Percentiles rank a stretch among this genome's conserved stretches.
phyloP scores from a whole-genome alignment of 2,797 vertebrate species.

The Protonibea diacanthus region DNA sequence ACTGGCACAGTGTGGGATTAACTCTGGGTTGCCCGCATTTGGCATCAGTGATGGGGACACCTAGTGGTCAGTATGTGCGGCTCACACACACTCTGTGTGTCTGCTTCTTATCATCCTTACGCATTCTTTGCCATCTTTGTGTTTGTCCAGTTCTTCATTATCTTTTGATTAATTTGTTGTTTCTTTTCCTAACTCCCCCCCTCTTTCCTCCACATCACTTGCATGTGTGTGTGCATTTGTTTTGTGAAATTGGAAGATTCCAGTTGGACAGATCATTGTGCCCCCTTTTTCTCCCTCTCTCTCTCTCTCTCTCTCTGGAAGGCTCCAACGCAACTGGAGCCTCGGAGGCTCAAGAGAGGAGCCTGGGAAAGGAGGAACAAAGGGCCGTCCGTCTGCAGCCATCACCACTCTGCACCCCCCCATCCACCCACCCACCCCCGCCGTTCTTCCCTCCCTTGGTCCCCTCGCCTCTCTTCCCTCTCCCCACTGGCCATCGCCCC shows the following conservation, averaged over 20 bases:
- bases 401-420: conserved; percentile 74
- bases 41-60: conserved; percentile 74
- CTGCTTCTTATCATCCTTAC: conserved; percentile 14
- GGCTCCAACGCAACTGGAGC: conserved; percentile 84
- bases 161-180: conserved; percentile 12
- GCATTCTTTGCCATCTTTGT: conserved; percentile 8
- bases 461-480: conserved; percentile 70
- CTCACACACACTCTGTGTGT: background rate
- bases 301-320: conserved; percentile 77
- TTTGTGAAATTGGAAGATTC: conserved; percentile 70
- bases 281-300: conserved; percentile 67
- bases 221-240: conserved; percentile 50
- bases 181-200: background rate
- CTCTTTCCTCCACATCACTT: conserved; percentile 35
- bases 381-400: conserved; percentile 83
- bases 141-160: conserved; percentile 10
- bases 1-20: conserved; percentile 58
- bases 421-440: conserved; percentile 45
- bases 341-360: conserved; percentile 84
- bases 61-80: conserved; percentile 80
- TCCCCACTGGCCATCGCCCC: conserved; percentile 83
- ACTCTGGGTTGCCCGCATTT: conserved; percentile 53
- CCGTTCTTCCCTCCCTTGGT: conserved; percentile 63
- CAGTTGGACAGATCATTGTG: conserved; percentile 83
- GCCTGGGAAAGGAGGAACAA: conserved; percentile 87